These are phyloP conservation scores for Uropsilus gracilis DNA, from an alignment of 2,113 vertebrate species.

Conservation along the genomic window DNA sequence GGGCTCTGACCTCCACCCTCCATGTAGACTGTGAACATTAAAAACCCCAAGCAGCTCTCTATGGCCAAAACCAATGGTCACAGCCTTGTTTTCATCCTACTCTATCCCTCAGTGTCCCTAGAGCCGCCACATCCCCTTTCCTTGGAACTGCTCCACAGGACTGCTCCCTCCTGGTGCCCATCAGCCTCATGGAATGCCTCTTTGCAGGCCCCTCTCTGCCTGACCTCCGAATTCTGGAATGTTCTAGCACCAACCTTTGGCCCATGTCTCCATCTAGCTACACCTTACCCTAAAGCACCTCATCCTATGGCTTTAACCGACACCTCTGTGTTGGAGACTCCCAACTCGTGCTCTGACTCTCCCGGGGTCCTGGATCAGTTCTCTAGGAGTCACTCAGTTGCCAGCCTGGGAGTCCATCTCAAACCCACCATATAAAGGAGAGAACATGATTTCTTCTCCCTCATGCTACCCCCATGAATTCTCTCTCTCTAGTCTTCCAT, in stretches of 20 bases:
- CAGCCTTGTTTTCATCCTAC: neutral
- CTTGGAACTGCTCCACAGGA: too few species aligned
- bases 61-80: neutral
- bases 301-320: neutral
- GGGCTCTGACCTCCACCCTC: too few species aligned
- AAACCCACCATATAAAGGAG: neutral
- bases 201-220: neutral
- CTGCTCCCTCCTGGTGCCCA: too few species aligned
- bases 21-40: neutral
- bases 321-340: neutral
- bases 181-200: neutral
- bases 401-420: neutral
- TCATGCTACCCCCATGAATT: neutral
- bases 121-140: too few species aligned
- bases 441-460: neutral
- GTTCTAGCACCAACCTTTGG: neutral
- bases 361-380: neutral
- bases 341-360: neutral
- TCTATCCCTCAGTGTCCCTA: too few species aligned
- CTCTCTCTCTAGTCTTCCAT: neutral
- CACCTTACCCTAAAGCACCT: neutral
- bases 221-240: neutral
- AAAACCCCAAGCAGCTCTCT: neutral
- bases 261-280: neutral
- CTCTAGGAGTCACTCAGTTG: neutral